Evolutionary conservation across 2,113 vertebrate genomes (phyloP).

Genomic region (Eudyptes chrysolophus): DNA sequence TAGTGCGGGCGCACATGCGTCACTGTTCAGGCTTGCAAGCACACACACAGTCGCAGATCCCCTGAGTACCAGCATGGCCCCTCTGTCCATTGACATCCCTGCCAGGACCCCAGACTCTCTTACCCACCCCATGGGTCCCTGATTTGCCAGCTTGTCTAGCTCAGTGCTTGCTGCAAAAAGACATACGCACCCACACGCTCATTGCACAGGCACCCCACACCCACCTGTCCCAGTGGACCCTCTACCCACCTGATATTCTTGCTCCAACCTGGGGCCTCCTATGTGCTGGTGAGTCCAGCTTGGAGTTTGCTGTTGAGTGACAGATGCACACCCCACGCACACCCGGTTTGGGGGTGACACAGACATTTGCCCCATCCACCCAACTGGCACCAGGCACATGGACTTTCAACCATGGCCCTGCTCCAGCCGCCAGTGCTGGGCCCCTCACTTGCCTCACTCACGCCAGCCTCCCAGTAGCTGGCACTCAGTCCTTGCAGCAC

Average conservation of each 20-base stretch:
- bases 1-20: too few species aligned
- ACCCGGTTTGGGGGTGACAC: not conserved
- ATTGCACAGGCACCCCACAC: not conserved
- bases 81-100: not conserved
- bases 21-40: not conserved
- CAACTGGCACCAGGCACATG: accelerated
- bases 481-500: not conserved
- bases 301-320: not conserved
- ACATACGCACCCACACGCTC: accelerated
- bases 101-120: not conserved
- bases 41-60: accelerated
- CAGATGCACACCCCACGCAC: not conserved
- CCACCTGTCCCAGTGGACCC: accelerated
- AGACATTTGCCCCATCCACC: accelerated
- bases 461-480: not conserved
- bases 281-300: not conserved
- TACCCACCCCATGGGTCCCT: accelerated
- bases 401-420: not conserved
- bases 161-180: not conserved
- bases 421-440: not conserved
- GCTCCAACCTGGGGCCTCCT: accelerated
- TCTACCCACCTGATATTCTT: not conserved
- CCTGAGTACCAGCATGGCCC: not conserved
- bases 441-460: not conserved
- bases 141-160: not conserved